A percentile compares a stretch with the other conserved stretches of the same genome.
phyloP scores from a whole-genome alignment of 2,797 vertebrate genomes.

The Microctenopoma steveboyesi region DNA sequence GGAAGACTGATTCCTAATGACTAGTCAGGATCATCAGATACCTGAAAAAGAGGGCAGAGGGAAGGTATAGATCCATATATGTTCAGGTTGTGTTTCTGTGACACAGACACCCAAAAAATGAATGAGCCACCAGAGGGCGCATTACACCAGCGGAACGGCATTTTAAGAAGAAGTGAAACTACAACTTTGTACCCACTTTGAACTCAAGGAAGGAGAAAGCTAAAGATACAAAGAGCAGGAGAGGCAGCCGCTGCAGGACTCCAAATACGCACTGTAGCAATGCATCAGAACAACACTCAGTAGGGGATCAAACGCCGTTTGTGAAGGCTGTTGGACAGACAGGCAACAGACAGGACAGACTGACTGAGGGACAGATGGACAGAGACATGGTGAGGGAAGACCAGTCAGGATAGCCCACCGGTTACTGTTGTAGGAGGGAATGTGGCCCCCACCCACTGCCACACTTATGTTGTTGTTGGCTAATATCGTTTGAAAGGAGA shows the following conservation, averaged over 20 bases:
- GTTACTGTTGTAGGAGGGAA: constrained; percentile 84
- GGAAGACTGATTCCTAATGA: background rate
- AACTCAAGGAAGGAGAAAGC: background rate
- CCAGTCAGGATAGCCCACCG: constrained; percentile 86
- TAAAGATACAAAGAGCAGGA: constrained; percentile 14
- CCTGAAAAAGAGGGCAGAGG: background rate
- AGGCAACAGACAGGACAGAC: constrained; percentile 69
- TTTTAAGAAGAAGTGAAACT: background rate
- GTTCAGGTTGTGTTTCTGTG: background rate
- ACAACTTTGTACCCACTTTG: constrained; percentile 9
- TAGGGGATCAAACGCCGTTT: constrained; percentile 34
- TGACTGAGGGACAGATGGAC: constrained; percentile 74
- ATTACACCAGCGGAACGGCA: constrained; percentile 7
- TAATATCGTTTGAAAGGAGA: constrained; percentile 78
- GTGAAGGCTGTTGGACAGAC: constrained; percentile 65
- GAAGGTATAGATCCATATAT: background rate
- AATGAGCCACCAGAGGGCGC: constrained; percentile 44
- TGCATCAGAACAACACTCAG: constrained; percentile 28
- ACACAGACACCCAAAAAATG: background rate
- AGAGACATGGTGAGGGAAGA: constrained; percentile 69
- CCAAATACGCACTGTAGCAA: constrained; percentile 34
- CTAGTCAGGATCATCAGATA: background rate
- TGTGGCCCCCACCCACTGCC: constrained; percentile 80
- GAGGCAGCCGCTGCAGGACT: constrained; percentile 32
- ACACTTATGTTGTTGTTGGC: constrained; percentile 82